Conservation (phyloP, 2,113 vertebrate species). For the Ranitomeya imitator region DNA sequence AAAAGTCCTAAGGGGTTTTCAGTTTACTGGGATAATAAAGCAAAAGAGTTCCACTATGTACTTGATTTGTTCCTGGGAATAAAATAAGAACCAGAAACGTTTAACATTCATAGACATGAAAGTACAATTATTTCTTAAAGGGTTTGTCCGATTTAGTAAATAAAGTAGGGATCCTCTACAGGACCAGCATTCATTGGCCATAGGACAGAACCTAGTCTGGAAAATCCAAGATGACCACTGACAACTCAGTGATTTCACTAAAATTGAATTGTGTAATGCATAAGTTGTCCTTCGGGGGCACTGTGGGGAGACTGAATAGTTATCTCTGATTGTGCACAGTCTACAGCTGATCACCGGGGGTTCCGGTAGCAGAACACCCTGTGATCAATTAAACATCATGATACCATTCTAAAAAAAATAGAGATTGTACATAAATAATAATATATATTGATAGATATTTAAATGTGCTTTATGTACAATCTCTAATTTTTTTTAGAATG, state of each 20-base stretch:
- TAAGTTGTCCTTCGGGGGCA: no score
- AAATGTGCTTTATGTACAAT: no score
- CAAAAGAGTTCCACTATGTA: not conserved
- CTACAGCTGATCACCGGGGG: not conserved
- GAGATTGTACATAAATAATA: no score
- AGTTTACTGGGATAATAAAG: slow-evolving; percentile 45
- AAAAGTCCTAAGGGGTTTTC: not conserved
- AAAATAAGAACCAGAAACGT: not conserved
- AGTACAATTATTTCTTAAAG: not conserved
- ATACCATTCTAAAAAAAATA: no score
- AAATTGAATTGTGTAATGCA: not conserved
- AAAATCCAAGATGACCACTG: not conserved
- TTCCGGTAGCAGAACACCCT: no score
- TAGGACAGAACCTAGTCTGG: not conserved
- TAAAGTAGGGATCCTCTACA: not conserved
- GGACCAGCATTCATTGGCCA: not conserved
- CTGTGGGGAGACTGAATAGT: no score
- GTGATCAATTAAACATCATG: no score
- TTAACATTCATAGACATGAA: not conserved
- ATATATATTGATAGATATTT: no score
- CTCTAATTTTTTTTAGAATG: no score
- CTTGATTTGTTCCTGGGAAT: not conserved
- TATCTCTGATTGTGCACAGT: no score
- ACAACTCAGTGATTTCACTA: not conserved
- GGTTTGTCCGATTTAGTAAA: not conserved